Evolutionary conservation across 2,113 vertebrate genomes (phyloP).

Genomic region (Elachura formosa): DNA sequence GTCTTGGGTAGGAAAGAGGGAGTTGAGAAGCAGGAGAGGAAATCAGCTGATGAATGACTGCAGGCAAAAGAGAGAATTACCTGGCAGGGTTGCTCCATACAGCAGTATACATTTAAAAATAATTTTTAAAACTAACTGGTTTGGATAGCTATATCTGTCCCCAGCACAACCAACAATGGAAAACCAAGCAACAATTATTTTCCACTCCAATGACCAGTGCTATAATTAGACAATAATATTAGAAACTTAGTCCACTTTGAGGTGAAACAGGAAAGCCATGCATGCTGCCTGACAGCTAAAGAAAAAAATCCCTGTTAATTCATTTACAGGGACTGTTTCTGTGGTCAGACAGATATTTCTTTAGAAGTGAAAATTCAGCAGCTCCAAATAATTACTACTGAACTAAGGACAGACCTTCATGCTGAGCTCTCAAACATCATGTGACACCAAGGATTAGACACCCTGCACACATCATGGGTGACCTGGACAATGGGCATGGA

Average conservation of each 20-base stretch:
- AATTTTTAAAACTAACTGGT: background rate
- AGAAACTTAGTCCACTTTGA: background rate
- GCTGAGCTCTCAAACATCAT: background rate
- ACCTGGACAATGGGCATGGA: background rate
- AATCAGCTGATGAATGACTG: background rate
- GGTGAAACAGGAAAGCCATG: background rate
- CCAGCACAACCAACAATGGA: background rate
- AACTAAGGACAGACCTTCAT: background rate
- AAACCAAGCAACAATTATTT: background rate
- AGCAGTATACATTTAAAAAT: background rate
- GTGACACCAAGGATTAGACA: background rate
- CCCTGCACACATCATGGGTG: no score
- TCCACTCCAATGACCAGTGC: background rate
- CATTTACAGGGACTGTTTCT: background rate
- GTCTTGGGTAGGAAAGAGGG: background rate
- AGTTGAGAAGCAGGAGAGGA: background rate
- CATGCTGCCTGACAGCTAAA: background rate
- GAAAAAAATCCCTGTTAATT: background rate
- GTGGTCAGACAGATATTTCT: background rate
- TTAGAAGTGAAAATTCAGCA: background rate
- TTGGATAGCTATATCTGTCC: background rate
- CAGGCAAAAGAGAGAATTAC: background rate
- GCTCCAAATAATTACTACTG: background rate
- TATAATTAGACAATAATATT: conserved; percentile 21
- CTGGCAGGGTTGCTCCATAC: background rate